These are phyloP conservation scores for Catonia carolina DNA, from an alignment of 2,888 invertebrate genomes.

Conservation along the genomic window DNA sequence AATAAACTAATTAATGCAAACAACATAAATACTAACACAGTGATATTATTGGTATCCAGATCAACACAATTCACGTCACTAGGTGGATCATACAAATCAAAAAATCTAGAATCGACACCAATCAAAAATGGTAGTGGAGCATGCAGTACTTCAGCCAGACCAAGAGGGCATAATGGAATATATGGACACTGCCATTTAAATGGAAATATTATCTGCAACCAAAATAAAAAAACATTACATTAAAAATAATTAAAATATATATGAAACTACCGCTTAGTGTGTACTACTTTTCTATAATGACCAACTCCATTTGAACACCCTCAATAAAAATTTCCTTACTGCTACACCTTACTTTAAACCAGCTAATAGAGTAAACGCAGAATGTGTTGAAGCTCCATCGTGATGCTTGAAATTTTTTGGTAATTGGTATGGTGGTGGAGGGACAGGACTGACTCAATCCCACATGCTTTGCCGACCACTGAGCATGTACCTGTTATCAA, in stretches of 20 bases:
- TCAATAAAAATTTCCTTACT: too few species aligned
- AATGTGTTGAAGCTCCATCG: too few species aligned
- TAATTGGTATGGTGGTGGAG: too few species aligned
- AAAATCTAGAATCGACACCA: slow-evolving; percentile 94
- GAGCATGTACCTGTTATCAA: too few species aligned
- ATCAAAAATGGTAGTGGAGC: slow-evolving; percentile 97
- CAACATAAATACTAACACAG: slow-evolving; percentile 54
- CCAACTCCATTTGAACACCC: too few species aligned
- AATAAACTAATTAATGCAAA: too few species aligned
- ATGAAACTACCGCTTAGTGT: not conserved
- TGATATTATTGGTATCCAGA: slow-evolving; percentile 94
- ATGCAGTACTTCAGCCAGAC: slow-evolving; percentile 90
- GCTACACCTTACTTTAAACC: too few species aligned
- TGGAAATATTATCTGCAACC: slow-evolving; percentile 74
- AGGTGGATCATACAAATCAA: slow-evolving; percentile 95
- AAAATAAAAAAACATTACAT: too few species aligned
- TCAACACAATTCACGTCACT: slow-evolving; percentile 96
- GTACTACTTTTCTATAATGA: not conserved
- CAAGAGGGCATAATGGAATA: slow-evolving; percentile 95
- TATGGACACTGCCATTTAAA: slow-evolving; percentile 99
- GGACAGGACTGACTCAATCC: too few species aligned
- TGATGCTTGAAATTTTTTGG: too few species aligned
- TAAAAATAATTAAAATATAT: not conserved
- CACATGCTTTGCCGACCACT: too few species aligned
- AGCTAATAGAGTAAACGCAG: too few species aligned